phyloP scores from a whole-genome alignment of 2,797 vertebrate genomes.

The Gobio occitaniae region DNA sequence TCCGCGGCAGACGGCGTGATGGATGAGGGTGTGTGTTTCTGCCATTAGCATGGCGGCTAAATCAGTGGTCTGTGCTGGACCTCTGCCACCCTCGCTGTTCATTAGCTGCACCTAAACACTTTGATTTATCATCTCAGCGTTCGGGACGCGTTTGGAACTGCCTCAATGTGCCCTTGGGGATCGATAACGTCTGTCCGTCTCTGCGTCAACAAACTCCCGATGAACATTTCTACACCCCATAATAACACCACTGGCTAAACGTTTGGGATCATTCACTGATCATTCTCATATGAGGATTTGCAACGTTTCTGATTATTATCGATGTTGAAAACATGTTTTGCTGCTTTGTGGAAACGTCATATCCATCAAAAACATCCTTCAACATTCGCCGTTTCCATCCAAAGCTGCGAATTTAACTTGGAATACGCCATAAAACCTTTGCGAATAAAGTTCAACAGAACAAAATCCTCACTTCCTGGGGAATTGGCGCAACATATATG shows the following conservation, averaged over 20 bases:
- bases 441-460: too few relatives aligned
- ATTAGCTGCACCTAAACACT: conserved; percentile 36
- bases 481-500: background rate
- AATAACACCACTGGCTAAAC: background rate
- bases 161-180: conserved; percentile 27
- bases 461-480: too few relatives aligned
- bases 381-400: background rate
- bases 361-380: background rate
- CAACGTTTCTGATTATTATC: background rate
- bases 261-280: background rate
- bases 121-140: conserved; percentile 24
- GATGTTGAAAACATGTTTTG: background rate
- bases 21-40: conserved; percentile 50
- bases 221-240: background rate
- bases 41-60: conserved; percentile 44
- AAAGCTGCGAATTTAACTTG: background rate
- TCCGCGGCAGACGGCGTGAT: conserved; percentile 52
- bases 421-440: background rate
- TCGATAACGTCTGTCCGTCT: background rate
- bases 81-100: conserved; percentile 32
- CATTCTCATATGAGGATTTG: background rate
- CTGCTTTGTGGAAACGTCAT: background rate
- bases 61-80: conserved; percentile 37
- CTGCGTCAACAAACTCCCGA: background rate
- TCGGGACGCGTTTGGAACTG: background rate